Percentiles rank a stretch among this genome's conserved stretches.
Evolutionary conservation across 1,140 invertebrate species (phyloP).

Genomic region (Phortica variegata): DNA sequence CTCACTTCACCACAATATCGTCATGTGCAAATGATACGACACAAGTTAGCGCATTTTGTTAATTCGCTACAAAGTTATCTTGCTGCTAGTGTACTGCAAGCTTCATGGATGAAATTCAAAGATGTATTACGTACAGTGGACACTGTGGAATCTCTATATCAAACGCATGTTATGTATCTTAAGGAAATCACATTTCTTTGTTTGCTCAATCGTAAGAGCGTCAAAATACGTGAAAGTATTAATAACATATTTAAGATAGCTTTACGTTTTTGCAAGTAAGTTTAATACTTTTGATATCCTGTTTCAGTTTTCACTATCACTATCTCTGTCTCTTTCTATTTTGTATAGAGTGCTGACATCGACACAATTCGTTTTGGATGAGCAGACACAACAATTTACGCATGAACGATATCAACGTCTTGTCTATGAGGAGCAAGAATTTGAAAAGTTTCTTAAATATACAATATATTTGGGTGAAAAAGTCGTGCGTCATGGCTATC

Average conservation of each 20-base stretch:
- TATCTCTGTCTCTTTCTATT: neutral
- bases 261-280: conserved; percentile 68
- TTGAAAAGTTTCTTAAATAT: conserved; percentile 49
- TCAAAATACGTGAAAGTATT: conserved; percentile 65
- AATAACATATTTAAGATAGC: conserved; percentile 70
- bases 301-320: neutral
- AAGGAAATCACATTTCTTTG: conserved; percentile 72
- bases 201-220: conserved; percentile 67
- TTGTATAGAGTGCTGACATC: conserved; percentile 37
- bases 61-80: conserved; percentile 72
- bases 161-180: conserved; percentile 68
- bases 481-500: conserved; percentile 44
- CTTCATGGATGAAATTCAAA: conserved; percentile 71
- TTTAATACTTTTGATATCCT: neutral
- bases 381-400: conserved; percentile 24
- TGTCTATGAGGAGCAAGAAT: conserved; percentile 40
- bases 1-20: conserved; percentile 63
- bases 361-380: conserved; percentile 28
- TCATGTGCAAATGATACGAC: conserved; percentile 66
- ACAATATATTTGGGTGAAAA: conserved; percentile 52
- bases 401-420: conserved; percentile 47
- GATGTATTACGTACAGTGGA: conserved; percentile 63
- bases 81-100: conserved; percentile 68
- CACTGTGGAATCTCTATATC: conserved; percentile 69
- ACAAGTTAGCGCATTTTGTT: conserved; percentile 73